phyloP scores from a whole-genome alignment of 2,113 vertebrate species.

The Rousettus leschenaultii region DNA sequence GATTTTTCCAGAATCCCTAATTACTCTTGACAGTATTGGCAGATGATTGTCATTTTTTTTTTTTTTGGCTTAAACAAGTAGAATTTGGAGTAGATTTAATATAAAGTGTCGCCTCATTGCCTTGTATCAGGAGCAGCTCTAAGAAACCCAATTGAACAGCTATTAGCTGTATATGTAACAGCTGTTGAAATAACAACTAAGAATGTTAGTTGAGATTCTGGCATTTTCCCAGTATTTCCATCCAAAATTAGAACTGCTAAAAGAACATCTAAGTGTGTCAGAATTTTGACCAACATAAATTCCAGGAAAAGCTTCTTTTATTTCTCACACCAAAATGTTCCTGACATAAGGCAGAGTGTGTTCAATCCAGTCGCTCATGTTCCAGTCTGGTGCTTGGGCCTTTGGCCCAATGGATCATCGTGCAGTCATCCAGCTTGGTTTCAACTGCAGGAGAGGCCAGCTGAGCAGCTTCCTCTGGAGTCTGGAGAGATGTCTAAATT shows the following conservation, averaged over 20 bases:
- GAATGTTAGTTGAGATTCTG: neutral
- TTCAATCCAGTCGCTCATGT: neutral
- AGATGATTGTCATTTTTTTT: neutral
- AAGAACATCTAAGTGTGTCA: neutral
- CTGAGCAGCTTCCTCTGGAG: slow-evolving; percentile 24
- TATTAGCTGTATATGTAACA: neutral
- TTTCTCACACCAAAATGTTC: slow-evolving; percentile 42
- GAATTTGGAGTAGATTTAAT: neutral
- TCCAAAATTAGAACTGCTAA: neutral
- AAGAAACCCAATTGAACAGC: neutral
- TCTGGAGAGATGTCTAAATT: slow-evolving; percentile 50
- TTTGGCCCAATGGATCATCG: neutral
- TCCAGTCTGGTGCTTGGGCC: neutral
- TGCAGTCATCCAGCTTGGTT: neutral
- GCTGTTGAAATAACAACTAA: slow-evolving; percentile 7
- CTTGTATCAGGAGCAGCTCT: neutral
- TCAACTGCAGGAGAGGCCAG: neutral
- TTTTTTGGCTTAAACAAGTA: neutral
- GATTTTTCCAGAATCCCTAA: neutral
- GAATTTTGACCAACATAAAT: neutral
- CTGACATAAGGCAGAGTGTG: neutral
- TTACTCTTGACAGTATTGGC: neutral
- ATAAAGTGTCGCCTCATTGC: neutral
- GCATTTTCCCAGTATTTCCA: neutral
- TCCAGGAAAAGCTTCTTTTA: slow-evolving; percentile 30